Evolutionary conservation across 2,888 invertebrate species (phyloP), one percentile per base, ranked within the genome.

Genomic region (Trichogramma dendrolimi): DNA sequence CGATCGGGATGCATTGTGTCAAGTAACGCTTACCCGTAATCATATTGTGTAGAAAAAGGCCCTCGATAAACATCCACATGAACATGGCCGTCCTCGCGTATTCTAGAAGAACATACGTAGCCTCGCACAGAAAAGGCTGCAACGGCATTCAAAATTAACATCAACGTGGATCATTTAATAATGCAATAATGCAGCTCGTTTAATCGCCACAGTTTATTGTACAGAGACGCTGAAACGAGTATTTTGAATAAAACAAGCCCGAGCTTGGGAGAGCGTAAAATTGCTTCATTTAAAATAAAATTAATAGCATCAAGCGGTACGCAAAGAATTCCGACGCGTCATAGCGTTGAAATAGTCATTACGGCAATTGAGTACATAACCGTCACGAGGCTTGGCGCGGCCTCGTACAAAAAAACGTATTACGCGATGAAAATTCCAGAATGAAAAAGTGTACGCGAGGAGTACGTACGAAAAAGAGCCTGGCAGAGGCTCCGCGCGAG

Each of bases 51-150:
- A 97, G 81, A 74, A 93, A 94, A 10, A 94, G 82, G 0, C 96
- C 96, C 77, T 97, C 96, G 58, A 96, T 89, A 72, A 96, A 91
- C 94, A 96, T 96, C 96, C 97, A 97, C 86, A 91, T 89, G 74
- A 95, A 96, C 86, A 93, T 93, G 1, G 92, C 90, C 0, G 93
- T 91, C 66, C 91, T 88, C 0, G 91, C 88, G 75, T 94, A 96
- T 75, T 97, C 97, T 67, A 96, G 79, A 1, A 94, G 78, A 0
- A 90, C 83, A 79, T 92, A 92, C 56, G 87, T 86, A 0, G 84
- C 82, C 75, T 93, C 91, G 74, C 95, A 95, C 0, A 95, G 76
- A 56, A 88, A 84, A 1, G 89, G 88, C 94, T 95, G 80, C 4
- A 73, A 72, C 61, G 66, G 58, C 62, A 58, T 2, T 14, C 14